Evolutionary conservation across 2,888 invertebrate genomes (phyloP), one percentile per base, ranked within the genome.

Genomic region (Xestobium rufovillosum): DNA sequence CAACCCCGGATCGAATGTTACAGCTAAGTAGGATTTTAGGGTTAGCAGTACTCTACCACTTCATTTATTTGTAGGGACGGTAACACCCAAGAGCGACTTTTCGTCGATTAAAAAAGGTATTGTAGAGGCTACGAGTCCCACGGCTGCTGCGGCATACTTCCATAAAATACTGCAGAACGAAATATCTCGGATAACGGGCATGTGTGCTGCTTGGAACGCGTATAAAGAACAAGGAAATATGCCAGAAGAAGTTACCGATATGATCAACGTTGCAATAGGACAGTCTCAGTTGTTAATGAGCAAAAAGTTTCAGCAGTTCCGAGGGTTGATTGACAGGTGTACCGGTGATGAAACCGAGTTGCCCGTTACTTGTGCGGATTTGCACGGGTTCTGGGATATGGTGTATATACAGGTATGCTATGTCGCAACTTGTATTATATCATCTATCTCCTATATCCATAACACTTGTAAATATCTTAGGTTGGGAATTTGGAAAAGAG

Each of bases 371-470:
- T 71, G 73, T 39, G 73, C 75, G 3, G 90, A 90, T 67, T 69
- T 90, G 36, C 82, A 80, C 50, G 89, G 89, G 14, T 90, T 88
- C 68, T 90, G 89, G 89, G 89, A 89, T 53, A 82, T 86, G 80
- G 76, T 86, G 23, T 76, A 75, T 48, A 76, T 85, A 63, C 86
- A 88, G 69, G 71, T 19, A 19, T 19, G 23, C n/a, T n/a, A n/a
- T n/a, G n/a, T n/a, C n/a, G n/a, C n/a, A n/a, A n/a, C n/a, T n/a
- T n/a, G n/a, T 26, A 14, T 11, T n/a, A 16, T 9, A 23, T 32
- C 15, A 25, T 25, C 10, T 33, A 8, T 11, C 8, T 13, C 15
- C 4, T 26, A 25, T 4, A 26, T 13, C 6, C n/a, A 23, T 6
- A 8, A 23, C n/a, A 6, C n/a, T 23, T n/a, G n/a, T 6, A 8